These are phyloP conservation scores for Sturnus vulgaris DNA, from an alignment of 2,113 vertebrate species.

Conservation along the genomic window DNA sequence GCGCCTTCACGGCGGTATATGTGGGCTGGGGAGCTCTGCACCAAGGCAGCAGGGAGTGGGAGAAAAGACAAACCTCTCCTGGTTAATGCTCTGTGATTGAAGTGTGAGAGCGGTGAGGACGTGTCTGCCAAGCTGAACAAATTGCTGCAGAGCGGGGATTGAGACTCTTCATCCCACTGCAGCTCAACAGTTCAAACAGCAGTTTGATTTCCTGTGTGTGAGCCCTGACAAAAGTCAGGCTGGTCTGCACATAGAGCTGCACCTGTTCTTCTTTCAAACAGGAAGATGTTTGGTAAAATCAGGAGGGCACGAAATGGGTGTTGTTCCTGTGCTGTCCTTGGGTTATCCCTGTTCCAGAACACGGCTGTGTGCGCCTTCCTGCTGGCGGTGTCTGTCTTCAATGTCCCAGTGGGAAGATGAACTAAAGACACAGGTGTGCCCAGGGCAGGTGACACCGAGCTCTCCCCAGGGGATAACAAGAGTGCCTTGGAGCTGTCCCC, in stretches of 20 bases:
- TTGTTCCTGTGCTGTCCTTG: neutral
- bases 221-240: neutral
- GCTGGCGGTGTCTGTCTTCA: neutral
- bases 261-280: neutral
- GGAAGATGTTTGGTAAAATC: neutral
- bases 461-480: neutral
- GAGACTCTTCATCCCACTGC: neutral
- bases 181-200: neutral
- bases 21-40: constrained; percentile 54
- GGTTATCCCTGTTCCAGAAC: neutral
- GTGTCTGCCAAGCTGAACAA: too few relatives aligned
- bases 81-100: neutral
- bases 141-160: neutral
- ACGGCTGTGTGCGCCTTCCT: neutral
- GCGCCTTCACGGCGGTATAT: constrained; percentile 83
- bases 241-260: neutral
- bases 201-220: neutral
- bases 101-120: neutral
- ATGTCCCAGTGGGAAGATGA: neutral
- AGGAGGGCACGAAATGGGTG: neutral
- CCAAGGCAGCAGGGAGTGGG: rapidly evolving
- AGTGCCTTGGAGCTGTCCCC: neutral
- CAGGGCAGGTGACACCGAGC: neutral
- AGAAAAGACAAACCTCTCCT: too few relatives aligned
- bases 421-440: neutral